phyloP scores from a whole-genome alignment of 2,888 invertebrate species.

The Pantelozetes paolii region DNA sequence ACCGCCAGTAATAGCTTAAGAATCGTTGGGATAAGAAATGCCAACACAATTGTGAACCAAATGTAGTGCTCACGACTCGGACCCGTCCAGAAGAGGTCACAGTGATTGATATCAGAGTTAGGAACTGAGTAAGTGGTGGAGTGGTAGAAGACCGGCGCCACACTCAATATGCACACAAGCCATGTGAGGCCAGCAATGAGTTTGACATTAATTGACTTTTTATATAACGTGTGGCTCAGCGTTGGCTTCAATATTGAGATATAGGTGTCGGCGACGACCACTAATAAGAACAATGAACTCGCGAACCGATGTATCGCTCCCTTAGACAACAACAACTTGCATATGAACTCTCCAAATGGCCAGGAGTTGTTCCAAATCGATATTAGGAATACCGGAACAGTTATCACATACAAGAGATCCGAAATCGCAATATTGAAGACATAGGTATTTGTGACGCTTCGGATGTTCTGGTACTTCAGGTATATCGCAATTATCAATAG shows the following conservation, averaged over 20 bases:
- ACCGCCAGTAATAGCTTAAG: slow-evolving; percentile 36
- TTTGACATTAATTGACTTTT: not conserved
- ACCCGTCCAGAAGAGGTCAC: slow-evolving; percentile 41
- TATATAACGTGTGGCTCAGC: slow-evolving; percentile 34
- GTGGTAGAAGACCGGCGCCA: slow-evolving; percentile 39
- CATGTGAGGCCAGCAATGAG: slow-evolving; percentile 33
- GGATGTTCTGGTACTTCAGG: slow-evolving; percentile 13
- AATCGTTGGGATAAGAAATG: slow-evolving; percentile 38
- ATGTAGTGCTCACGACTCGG: slow-evolving; percentile 38
- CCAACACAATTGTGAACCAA: slow-evolving; percentile 40
- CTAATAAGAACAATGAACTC: slow-evolving; percentile 39
- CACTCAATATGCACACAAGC: slow-evolving; percentile 34
- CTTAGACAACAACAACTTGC: slow-evolving; percentile 38
- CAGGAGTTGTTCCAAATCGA: slow-evolving; percentile 41
- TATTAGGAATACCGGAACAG: slow-evolving; percentile 41
- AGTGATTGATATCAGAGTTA: slow-evolving; percentile 40
- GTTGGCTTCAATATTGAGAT: slow-evolving; percentile 38
- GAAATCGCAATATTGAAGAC: slow-evolving; percentile 38
- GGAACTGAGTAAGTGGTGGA: slow-evolving; percentile 40
- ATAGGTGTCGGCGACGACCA: slow-evolving; percentile 37
- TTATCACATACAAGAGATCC: slow-evolving; percentile 39
- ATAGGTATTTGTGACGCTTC: slow-evolving; percentile 39
- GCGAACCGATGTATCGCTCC: slow-evolving; percentile 42
- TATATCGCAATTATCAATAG: slow-evolving; percentile 36
- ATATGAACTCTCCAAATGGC: slow-evolving; percentile 41